phyloP scores from a whole-genome alignment of 2,113 vertebrate genomes.

The Rhabdornis inornatus region DNA sequence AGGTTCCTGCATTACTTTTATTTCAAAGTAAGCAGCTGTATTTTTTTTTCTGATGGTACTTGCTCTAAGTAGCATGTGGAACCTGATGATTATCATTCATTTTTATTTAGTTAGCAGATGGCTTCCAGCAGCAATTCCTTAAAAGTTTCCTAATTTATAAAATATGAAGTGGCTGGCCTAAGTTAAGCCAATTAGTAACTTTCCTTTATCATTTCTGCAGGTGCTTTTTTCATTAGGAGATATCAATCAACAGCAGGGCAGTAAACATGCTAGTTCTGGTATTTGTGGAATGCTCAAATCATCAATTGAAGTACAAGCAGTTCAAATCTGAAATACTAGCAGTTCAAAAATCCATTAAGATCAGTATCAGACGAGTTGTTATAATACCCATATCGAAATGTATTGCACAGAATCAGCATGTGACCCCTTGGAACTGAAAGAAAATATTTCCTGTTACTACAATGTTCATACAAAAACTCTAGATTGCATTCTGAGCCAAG shows the following conservation, averaged over 20 bases:
- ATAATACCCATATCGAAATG: slow-evolving; percentile 9
- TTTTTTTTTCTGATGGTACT: neutral
- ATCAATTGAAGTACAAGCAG: slow-evolving; percentile 40
- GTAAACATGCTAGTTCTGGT: slow-evolving; percentile 56
- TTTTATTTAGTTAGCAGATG: slow-evolving; percentile 58
- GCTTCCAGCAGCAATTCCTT: slow-evolving; percentile 43
- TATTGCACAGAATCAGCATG: neutral
- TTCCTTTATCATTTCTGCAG: slow-evolving; percentile 60
- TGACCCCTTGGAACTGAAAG: slow-evolving; percentile 8
- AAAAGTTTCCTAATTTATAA: slow-evolving; percentile 63
- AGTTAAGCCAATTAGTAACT: slow-evolving; percentile 67
- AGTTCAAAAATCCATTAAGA: slow-evolving; percentile 66
- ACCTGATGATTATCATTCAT: slow-evolving; percentile 34
- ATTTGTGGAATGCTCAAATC: slow-evolving; percentile 58
- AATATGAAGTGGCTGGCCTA: slow-evolving; percentile 58
- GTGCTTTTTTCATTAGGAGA: slow-evolving; percentile 61
- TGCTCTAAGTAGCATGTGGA: neutral
- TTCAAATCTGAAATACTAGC: slow-evolving; percentile 62
- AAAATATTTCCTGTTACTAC: slow-evolving; percentile 35
- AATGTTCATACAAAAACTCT: neutral
- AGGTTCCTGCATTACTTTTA: neutral
- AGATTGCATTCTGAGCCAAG: neutral
- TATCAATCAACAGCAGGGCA: slow-evolving; percentile 58
- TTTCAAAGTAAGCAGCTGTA: neutral
- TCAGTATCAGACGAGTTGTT: slow-evolving; percentile 16